Percentiles rank a stretch among this genome's conserved stretches.
phyloP scores from a whole-genome alignment of 2,888 invertebrate species.

The Ochropleura leucogaster region DNA sequence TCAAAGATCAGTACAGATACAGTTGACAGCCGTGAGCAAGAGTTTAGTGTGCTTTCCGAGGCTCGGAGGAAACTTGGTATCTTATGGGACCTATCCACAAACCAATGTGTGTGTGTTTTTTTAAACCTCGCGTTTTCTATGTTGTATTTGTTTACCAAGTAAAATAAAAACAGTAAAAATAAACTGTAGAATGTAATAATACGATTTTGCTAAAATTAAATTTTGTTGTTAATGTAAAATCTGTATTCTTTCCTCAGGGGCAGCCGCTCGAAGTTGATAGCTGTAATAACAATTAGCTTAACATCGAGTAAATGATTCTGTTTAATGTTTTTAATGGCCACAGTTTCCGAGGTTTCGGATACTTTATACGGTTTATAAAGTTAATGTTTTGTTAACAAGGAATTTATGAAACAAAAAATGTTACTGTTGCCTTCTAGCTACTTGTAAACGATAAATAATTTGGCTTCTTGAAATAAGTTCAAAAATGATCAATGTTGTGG shows the following conservation, averaged over 20 bases:
- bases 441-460: background rate
- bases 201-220: constrained; percentile 11
- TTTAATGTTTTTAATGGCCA: constrained; percentile 28
- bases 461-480: background rate
- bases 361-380: constrained; percentile 14
- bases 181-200: constrained; percentile 1
- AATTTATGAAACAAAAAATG: background rate
- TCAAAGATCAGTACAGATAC: too few species aligned
- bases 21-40: too few species aligned
- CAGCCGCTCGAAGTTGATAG: constrained; percentile 51
- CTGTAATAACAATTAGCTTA: constrained; percentile 52
- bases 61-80: too few species aligned
- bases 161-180: background rate
- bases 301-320: constrained; percentile 35
- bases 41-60: too few species aligned
- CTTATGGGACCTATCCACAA: too few species aligned
- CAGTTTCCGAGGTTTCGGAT: constrained; percentile 26
- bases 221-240: constrained; percentile 12
- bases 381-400: constrained; percentile 10
- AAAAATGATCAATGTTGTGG: background rate
- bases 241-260: constrained; percentile 42
- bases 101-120: too few species aligned
- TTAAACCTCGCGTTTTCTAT: too few species aligned
- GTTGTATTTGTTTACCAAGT: background rate
- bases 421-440: background rate